Evolutionary conservation across 2,797 vertebrate species (phyloP).

Genomic region (Sebastes itinus): DNA sequence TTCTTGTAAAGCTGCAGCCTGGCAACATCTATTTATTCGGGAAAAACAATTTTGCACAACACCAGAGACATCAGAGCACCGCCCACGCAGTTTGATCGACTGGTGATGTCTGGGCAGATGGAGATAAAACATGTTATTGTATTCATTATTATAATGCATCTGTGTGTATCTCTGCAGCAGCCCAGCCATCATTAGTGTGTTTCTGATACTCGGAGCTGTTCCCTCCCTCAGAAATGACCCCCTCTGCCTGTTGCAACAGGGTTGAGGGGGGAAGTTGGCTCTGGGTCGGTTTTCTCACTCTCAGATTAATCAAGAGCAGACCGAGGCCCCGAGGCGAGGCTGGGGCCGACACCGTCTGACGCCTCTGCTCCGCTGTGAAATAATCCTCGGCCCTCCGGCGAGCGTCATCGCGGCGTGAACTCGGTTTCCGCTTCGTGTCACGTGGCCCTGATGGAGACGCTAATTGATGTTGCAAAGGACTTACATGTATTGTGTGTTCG

Average conservation of each 20-base stretch:
- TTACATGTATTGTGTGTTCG: background rate
- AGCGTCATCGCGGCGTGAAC: constrained; percentile 34
- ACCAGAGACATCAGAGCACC: background rate
- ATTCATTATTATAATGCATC: background rate
- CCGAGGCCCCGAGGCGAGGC: constrained; percentile 68
- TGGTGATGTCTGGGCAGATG: constrained; percentile 4
- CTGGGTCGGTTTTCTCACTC: constrained; percentile 73
- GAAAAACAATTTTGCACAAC: background rate
- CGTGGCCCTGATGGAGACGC: background rate
- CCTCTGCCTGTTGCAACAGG: constrained; percentile 49
- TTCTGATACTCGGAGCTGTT: constrained; percentile 55
- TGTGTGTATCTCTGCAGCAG: background rate
- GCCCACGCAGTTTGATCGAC: constrained; percentile 7
- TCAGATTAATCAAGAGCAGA: constrained; percentile 80
- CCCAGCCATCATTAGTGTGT: constrained; percentile 10
- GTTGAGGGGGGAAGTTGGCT: constrained; percentile 36
- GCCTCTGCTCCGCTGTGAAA: constrained; percentile 70
- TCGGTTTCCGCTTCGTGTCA: constrained; percentile 27
- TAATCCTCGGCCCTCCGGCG: constrained; percentile 46
- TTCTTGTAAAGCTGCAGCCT: constrained; percentile 11
- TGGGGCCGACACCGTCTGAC: constrained; percentile 61
- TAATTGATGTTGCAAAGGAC: constrained; percentile 11
- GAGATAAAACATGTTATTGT: background rate
- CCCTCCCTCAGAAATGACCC: constrained; percentile 66
- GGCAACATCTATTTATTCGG: background rate